Evolutionary conservation across 2,888 invertebrate genomes (phyloP).

Genomic region (Lypha dubia): DNA sequence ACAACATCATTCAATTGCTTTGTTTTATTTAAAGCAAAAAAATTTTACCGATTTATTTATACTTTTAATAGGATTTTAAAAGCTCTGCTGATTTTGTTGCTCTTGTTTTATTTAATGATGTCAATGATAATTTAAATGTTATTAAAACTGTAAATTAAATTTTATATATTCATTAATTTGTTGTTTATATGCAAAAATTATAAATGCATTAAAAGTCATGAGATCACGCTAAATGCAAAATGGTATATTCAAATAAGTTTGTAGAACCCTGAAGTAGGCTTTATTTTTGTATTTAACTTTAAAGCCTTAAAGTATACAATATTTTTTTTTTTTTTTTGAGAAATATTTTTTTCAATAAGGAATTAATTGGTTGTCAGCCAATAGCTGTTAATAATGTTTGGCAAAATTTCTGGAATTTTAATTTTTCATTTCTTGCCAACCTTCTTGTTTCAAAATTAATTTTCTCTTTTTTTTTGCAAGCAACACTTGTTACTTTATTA

Average conservation of each 20-base stretch:
- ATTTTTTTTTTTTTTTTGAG: no score
- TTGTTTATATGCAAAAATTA: neutral
- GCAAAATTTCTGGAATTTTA: neutral
- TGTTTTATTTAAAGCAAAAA: neutral
- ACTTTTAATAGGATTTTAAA: conserved; percentile 53
- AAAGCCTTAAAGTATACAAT: neutral
- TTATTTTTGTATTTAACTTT: neutral
- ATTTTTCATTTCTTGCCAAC: neutral
- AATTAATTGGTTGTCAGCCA: no score
- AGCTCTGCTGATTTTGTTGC: neutral
- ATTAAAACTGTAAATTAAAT: conserved; percentile 34
- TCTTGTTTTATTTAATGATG: conserved; percentile 1
- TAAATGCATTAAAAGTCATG: neutral
- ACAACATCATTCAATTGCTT: conserved; percentile 29
- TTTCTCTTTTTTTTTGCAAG: neutral
- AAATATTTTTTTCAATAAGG: no score
- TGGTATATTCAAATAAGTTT: neutral
- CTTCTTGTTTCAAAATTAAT: neutral
- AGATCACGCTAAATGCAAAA: neutral
- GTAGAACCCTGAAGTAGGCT: neutral
- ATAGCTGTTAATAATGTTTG: neutral
- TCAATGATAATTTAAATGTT: conserved; percentile 44
- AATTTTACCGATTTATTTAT: conserved; percentile 43
- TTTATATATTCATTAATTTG: conserved; percentile 22
- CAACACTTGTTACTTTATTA: conserved; percentile 56